Conservation (phyloP, 2,113 vertebrate species). For the Prochilodus magdalenae region DNA sequence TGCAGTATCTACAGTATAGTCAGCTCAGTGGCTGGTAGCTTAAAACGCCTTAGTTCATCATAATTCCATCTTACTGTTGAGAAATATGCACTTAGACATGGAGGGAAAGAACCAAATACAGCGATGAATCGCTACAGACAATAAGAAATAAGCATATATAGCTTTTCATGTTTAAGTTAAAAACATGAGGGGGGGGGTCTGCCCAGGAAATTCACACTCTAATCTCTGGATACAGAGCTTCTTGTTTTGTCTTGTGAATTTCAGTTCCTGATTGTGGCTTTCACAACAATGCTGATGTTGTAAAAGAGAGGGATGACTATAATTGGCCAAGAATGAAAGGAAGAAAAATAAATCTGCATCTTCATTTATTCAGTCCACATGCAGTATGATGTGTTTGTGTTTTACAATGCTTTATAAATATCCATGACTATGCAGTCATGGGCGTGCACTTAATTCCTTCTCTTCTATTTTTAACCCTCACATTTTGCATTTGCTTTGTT, state of each 20-base stretch:
- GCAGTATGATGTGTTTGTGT: conserved; percentile 85
- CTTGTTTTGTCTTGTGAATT: neutral
- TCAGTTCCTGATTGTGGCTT: neutral
- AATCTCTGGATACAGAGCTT: neutral
- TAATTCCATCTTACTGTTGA: too few species aligned
- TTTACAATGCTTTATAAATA: conserved; percentile 79
- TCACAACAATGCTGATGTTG: neutral
- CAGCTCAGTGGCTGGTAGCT: too few species aligned
- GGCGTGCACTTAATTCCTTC: conserved; percentile 75
- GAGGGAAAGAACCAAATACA: too few species aligned
- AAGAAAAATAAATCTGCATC: conserved; percentile 20
- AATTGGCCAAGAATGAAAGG: neutral
- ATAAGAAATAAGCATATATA: too few species aligned
- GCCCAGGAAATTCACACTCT: neutral
- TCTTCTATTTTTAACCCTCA: conserved; percentile 89
- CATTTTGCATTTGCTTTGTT: conserved; percentile 86
- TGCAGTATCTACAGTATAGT: too few species aligned
- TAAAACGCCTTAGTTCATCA: too few species aligned
- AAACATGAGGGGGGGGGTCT: too few species aligned
- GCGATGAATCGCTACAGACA: too few species aligned
- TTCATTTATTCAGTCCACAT: conserved; percentile 90
- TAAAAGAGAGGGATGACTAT: neutral
- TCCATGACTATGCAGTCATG: conserved; percentile 80
- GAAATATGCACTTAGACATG: too few species aligned
- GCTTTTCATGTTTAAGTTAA: too few species aligned